Evolutionary conservation across 2,113 vertebrate genomes (phyloP).

Genomic region (Vanacampus margaritifer): DNA sequence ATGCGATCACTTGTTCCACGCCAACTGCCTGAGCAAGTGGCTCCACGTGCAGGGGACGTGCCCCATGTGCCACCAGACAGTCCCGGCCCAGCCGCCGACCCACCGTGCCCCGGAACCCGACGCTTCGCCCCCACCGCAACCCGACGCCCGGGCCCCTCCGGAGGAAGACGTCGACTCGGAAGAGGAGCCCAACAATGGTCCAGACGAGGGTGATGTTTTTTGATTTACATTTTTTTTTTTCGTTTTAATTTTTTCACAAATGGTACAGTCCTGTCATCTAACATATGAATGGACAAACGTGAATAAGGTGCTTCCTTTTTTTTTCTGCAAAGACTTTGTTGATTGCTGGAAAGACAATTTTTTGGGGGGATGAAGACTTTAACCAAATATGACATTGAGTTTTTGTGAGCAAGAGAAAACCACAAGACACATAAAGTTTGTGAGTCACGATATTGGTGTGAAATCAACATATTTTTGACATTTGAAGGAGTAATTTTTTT

Average conservation of each 20-base stretch:
- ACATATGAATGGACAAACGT: background rate
- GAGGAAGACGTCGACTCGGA: background rate
- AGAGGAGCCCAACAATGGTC: background rate
- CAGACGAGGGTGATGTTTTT: background rate
- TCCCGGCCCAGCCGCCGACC: slow-evolving; percentile 43
- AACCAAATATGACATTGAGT: no score
- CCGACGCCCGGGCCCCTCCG: background rate
- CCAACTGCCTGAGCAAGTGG: slow-evolving; percentile 82
- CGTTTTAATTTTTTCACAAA: background rate
- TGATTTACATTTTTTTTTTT: background rate
- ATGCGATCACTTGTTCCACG: slow-evolving; percentile 83
- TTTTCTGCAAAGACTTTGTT: background rate
- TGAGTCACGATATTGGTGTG: background rate
- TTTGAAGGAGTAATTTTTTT: background rate
- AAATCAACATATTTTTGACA: background rate
- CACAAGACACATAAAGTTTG: no score
- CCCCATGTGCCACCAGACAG: slow-evolving; percentile 81
- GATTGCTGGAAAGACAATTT: no score
- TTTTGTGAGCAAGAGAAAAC: no score
- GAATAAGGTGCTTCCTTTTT: background rate
- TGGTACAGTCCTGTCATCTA: background rate
- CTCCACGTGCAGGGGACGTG: slow-evolving; percentile 85
- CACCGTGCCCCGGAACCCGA: no score
- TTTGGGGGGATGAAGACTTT: no score
- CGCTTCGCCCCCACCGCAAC: background rate